Conservation (phyloP, 2,113 vertebrate species). For the Panthera uncia region DNA sequence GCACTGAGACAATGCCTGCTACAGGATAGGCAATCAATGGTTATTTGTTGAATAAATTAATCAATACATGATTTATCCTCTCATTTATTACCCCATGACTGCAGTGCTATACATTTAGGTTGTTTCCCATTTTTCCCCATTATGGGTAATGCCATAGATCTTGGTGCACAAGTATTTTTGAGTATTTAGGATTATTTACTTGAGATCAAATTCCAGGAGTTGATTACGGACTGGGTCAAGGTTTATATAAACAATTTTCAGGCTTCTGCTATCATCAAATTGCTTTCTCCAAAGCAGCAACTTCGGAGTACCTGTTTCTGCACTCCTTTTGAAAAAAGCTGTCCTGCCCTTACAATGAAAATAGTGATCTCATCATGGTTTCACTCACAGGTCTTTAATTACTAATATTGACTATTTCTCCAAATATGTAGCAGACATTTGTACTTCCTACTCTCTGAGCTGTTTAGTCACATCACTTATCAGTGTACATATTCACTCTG, state of each 20-base stretch:
- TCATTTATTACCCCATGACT: not conserved
- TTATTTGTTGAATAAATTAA: not conserved
- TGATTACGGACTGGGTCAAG: not conserved
- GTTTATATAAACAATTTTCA: not conserved
- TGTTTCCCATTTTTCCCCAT: slow-evolving; percentile 17
- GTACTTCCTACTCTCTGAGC: not conserved
- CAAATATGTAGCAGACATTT: not conserved
- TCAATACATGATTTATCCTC: not conserved
- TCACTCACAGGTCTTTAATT: not conserved
- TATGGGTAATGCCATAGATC: not conserved
- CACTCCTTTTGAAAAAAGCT: not conserved
- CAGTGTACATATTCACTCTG: not conserved
- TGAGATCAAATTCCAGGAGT: not conserved
- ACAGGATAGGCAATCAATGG: not conserved
- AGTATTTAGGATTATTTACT: slow-evolving; percentile 21
- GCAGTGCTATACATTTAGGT: not conserved
- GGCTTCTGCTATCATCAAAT: not conserved
- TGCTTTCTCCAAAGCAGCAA: not conserved
- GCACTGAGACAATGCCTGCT: not conserved
- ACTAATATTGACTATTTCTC: not conserved
- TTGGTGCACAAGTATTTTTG: not conserved
- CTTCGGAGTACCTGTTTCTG: not conserved
- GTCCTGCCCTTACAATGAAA: not conserved
- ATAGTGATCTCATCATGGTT: not conserved
- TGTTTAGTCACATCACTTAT: not conserved